Base-by-base conservation (phyloP, 2,113 vertebrate genomes). In the Mustelus asterias region DNA sequence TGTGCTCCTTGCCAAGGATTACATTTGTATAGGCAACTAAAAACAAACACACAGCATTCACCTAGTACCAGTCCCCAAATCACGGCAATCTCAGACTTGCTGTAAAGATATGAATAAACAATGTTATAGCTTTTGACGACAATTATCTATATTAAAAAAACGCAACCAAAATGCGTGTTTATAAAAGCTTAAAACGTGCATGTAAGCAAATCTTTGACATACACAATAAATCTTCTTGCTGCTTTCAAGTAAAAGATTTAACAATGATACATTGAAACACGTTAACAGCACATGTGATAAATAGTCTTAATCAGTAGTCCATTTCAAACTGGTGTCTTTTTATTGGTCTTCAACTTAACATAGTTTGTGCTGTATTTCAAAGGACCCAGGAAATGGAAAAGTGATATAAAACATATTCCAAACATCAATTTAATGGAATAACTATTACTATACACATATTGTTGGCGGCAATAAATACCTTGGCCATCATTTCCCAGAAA, bases 371-470 rank as follows among this genome's bases (percentile, higher is more conserved):
- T 70, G 41, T 3, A 26, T 70, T 94, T 94, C 65, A 1, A 67
- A 67, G 65, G 37, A 44, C 1, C n/a, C 37, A 22, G 67, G 65
- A 10, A 94, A 70, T 41, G 9, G 67, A 94, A 13, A 33, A 44
- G 67, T 94, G 63, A 69, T 93, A 69, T 26, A 14, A 70, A 94
- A 70, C 41, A 94, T 70, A 94, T 94, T 48, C 37, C 65, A 70
- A 94, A 37, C 65, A 70, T 37, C 67, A 94, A 37, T 70, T 72
- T 44, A 94, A 94, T 94, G 65, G 41, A 70, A 70, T 70, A 70
- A 70, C 65, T 70, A 16, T 94, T 94, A 22, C 67, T 20, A 70
- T 94, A 44, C 65, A 70, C 65, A 70, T 72, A 70, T 37, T 13
- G 67, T 29, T 70, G 70, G 65, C 67, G 37, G 22, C 37, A 70